These are phyloP conservation scores for Neotoma lepida DNA, from an alignment of 2,113 vertebrate species.

Conservation along the genomic window DNA sequence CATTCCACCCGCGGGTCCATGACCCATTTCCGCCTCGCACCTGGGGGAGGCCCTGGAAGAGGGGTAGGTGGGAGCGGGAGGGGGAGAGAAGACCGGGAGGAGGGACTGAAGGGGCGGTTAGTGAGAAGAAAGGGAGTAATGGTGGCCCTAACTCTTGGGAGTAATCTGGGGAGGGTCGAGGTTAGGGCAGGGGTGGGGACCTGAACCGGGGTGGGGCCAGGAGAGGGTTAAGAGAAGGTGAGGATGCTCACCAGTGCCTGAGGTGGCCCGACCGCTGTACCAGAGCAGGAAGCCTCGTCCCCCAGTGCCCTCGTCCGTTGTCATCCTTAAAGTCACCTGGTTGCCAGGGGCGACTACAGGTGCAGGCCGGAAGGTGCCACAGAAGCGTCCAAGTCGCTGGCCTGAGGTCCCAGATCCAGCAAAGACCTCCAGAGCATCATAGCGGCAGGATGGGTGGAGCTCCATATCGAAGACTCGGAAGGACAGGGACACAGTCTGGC, in stretches of 20 bases:
- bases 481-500: slow-evolving; percentile 92
- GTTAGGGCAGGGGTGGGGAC: slow-evolving; percentile 62
- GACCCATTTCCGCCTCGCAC: slow-evolving; percentile 80
- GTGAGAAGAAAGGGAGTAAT: slow-evolving; percentile 56
- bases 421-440: slow-evolving; percentile 92
- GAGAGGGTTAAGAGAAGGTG: neutral
- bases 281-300: slow-evolving; percentile 91
- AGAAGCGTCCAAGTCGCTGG: slow-evolving; percentile 92
- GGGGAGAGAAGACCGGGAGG: slow-evolving; percentile 71
- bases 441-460: slow-evolving; percentile 91
- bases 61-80: slow-evolving; percentile 67
- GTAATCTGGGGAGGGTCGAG: neutral
- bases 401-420: slow-evolving; percentile 85
- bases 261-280: slow-evolving; percentile 90
- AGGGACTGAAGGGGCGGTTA: slow-evolving; percentile 72
- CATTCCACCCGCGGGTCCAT: slow-evolving; percentile 79
- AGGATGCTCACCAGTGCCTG: slow-evolving; percentile 86
- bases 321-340: slow-evolving; percentile 93
- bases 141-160: slow-evolving; percentile 50
- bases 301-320: slow-evolving; percentile 86
- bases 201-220: slow-evolving; percentile 48
- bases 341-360: slow-evolving; percentile 91
- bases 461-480: slow-evolving; percentile 95
- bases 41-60: slow-evolving; percentile 74
- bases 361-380: slow-evolving; percentile 93